phyloP scores from a whole-genome alignment of 2,797 vertebrate genomes.

The Siniperca undulata region DNA sequence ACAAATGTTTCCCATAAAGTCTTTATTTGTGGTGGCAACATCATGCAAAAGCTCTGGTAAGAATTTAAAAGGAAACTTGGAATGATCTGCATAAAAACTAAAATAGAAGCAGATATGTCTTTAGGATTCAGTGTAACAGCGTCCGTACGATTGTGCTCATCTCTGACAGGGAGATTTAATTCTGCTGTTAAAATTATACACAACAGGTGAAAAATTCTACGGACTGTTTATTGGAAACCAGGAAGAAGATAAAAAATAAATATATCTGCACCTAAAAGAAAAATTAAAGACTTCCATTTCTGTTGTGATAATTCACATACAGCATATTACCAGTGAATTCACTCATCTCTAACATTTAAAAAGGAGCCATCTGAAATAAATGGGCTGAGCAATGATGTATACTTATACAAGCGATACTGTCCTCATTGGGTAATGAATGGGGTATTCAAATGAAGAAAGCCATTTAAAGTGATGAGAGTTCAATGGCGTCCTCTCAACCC shows the following conservation, averaged over 20 bases:
- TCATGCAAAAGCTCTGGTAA: constrained; percentile 73
- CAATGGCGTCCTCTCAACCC: constrained; percentile 4
- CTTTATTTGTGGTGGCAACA: constrained; percentile 81
- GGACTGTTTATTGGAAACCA: constrained; percentile 63
- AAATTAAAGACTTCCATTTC: constrained; percentile 17
- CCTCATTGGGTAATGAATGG: constrained; percentile 8
- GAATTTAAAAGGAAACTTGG: constrained; percentile 44
- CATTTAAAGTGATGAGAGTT: constrained; percentile 61
- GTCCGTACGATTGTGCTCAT: constrained; percentile 40
- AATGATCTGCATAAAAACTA: constrained; percentile 55
- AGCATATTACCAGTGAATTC: constrained; percentile 43
- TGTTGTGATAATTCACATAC: constrained; percentile 44
- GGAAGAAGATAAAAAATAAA: constrained; percentile 63
- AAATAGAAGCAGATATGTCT: constrained; percentile 31
- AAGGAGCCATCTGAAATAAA: constrained; percentile 27
- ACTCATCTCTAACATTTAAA: constrained; percentile 43
- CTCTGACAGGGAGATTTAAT: constrained; percentile 10
- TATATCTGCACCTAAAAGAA: constrained; percentile 62
- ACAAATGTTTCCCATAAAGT: constrained; percentile 71
- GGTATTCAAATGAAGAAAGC: constrained; percentile 51
- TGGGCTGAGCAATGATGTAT: constrained; percentile 21
- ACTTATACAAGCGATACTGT: constrained; percentile 46
- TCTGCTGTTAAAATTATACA: constrained; percentile 54
- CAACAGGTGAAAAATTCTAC: constrained; percentile 66
- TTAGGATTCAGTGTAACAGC: constrained; percentile 26